Evolutionary conservation across 2,888 invertebrate species (phyloP), one percentile per base, ranked within the genome.

Genomic region (Thymelicus sylvestris): DNA sequence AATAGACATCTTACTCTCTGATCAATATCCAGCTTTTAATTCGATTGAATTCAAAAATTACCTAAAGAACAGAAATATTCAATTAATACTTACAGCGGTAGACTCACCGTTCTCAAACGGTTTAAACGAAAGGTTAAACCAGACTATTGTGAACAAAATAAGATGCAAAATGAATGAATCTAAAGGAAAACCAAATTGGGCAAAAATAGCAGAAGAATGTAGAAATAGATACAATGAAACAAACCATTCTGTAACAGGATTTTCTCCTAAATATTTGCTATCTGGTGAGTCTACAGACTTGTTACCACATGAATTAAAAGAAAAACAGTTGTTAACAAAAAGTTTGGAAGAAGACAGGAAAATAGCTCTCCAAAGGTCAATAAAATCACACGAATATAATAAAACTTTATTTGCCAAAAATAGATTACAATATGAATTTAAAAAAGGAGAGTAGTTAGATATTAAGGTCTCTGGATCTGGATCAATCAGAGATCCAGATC

Each of bases 151-250:
- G 10, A 44, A 44, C 10, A 44, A 44, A 63, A 67, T 10, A 64
- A 73, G 0, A 71, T 69, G 31, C 79, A 79, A 73, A 73, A 8
- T 44, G 76, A 80, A 19, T 81, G n/a, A 47, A 44, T 44, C 41
- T 8, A 41, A 41, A 8, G 41, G 41, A 4, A 41, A 41, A 41
- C 2, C 47, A 47, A 47, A 47, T 63, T 24, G 79, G 80, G 78
- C 80, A 62, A 82, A 80, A 8, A 77, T 83, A 62, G 81, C 80
- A 10, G 76, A 78, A 0, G 57, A 79, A 59, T 83, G 80, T 76
- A 74, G 76, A n/a, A 13, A 77, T 47, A 81, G 74, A 73, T 81
- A 82, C 67, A 83, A 83, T 69, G 74, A 80, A 61, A 82, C 82
- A 10, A 74, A 76, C 39, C 82, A 82, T 48, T 69, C 79, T 13